A percentile compares a stretch with the other conserved stretches of the same genome.
Evolutionary conservation across 2,888 invertebrate genomes (phyloP).

Genomic region (Timema cristinae): DNA sequence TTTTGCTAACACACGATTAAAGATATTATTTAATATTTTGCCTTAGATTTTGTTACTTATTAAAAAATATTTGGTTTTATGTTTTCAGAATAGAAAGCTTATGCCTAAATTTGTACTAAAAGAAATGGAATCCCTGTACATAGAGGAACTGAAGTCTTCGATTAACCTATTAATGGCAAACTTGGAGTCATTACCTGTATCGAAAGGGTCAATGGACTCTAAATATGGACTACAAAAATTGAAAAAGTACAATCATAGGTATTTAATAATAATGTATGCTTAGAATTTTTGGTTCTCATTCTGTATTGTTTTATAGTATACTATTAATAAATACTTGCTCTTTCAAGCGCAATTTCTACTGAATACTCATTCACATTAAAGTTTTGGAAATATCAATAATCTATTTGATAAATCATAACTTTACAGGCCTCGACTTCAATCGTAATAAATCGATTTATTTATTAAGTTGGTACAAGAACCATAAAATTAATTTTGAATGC

Average conservation of each 20-base stretch:
- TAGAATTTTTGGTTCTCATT: no score
- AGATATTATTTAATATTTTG: not conserved
- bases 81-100: constrained; percentile 80
- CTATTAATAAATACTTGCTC: no score
- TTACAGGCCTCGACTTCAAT: no score
- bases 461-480: no score
- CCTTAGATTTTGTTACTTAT: not conserved
- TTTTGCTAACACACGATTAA: no score
- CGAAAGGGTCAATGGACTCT: constrained; percentile 95
- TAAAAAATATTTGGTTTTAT: constrained; percentile 25
- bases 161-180: constrained; percentile 98
- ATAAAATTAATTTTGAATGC: no score
- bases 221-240: constrained; percentile 97
- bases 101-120: constrained; percentile 99
- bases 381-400: no score
- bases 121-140: constrained; percentile 99
- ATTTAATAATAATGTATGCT: constrained; percentile 35
- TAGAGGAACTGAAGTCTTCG: constrained; percentile 96
- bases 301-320: no score
- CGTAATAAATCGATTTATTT: no score
- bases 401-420: no score
- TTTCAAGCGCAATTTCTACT: no score
- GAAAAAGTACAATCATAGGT: constrained; percentile 98
- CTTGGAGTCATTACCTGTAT: constrained; percentile 97
- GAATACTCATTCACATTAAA: no score